Percentiles rank a stretch among this genome's conserved stretches.
phyloP scores from a whole-genome alignment of 2,888 invertebrate genomes.

The Dryocosmus kuriphilus region DNA sequence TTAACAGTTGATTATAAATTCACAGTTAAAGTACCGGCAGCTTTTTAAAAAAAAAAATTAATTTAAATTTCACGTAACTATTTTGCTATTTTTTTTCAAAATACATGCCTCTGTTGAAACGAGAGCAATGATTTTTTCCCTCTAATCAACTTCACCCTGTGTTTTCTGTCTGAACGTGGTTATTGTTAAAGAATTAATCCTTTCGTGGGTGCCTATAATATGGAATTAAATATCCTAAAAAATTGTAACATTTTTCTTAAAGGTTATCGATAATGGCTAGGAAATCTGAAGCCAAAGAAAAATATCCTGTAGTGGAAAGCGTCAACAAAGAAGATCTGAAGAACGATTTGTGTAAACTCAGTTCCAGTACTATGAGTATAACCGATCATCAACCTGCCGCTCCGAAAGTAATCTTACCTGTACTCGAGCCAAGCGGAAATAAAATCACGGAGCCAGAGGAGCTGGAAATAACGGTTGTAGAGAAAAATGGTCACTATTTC shows the following conservation, averaged over 20 bases:
- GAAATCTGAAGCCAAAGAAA: slow-evolving; percentile 64
- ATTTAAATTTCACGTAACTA: too few species aligned
- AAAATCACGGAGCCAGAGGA: slow-evolving; percentile 60
- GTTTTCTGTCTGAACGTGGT: too few species aligned
- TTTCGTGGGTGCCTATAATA: too few species aligned
- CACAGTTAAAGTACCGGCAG: too few species aligned
- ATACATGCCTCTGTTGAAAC: too few species aligned
- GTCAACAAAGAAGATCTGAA: slow-evolving; percentile 46
- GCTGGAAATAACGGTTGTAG: slow-evolving; percentile 73
- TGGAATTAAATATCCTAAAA: slow-evolving; percentile 41
- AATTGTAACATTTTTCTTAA: slow-evolving; percentile 32
- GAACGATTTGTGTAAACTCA: slow-evolving; percentile 62
- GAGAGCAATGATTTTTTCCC: too few species aligned
- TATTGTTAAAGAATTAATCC: too few species aligned
- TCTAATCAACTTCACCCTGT: too few species aligned
- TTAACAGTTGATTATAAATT: too few species aligned
- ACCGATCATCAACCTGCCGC: slow-evolving; percentile 77
- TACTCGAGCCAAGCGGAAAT: slow-evolving; percentile 69
- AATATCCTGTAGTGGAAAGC: slow-evolving; percentile 40
- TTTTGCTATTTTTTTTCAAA: too few species aligned
- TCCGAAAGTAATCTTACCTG: slow-evolving; percentile 77
- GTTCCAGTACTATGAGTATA: slow-evolving; percentile 69
- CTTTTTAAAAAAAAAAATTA: too few species aligned
- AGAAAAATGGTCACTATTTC: slow-evolving; percentile 88
- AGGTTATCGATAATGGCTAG: slow-evolving; percentile 62